Conservation (phyloP, 2,888 invertebrate species). For the Cephus spinipes region DNA sequence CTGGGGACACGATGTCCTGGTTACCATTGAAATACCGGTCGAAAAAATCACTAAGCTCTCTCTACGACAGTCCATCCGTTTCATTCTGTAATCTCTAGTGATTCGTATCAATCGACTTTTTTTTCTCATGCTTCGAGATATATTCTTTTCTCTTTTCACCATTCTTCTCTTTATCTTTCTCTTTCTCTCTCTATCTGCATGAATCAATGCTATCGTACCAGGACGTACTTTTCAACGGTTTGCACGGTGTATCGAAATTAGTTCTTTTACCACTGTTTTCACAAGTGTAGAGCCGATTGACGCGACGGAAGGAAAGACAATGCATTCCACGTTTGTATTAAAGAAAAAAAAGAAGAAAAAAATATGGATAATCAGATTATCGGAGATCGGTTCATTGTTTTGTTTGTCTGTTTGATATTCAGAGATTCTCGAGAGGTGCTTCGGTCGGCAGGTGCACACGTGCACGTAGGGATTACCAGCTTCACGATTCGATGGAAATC, state of each 20-base stretch:
- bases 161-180: not conserved
- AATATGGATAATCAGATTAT: constrained; percentile 19
- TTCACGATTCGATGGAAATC: not conserved
- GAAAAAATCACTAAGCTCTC: not conserved
- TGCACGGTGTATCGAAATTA: not conserved
- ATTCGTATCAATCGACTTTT: not conserved
- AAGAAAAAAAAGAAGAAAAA: not conserved
- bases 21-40: too few species aligned
- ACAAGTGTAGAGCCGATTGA: not conserved
- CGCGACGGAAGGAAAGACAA: constrained; percentile 28
- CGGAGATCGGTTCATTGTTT: constrained; percentile 24
- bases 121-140: constrained; percentile 2
- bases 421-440: not conserved
- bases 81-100: not conserved
- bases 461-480: not conserved
- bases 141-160: not conserved
- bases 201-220: not conserved
- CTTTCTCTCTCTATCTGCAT: not conserved
- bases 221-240: not conserved
- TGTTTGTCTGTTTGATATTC: not conserved
- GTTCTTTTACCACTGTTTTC: not conserved
- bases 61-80: not conserved
- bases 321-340: constrained; percentile 32
- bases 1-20: too few species aligned
- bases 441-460: not conserved